These are phyloP conservation scores for Amphiprion ocellaris DNA, from an alignment of 2,113 vertebrate genomes.

Conservation along the genomic window DNA sequence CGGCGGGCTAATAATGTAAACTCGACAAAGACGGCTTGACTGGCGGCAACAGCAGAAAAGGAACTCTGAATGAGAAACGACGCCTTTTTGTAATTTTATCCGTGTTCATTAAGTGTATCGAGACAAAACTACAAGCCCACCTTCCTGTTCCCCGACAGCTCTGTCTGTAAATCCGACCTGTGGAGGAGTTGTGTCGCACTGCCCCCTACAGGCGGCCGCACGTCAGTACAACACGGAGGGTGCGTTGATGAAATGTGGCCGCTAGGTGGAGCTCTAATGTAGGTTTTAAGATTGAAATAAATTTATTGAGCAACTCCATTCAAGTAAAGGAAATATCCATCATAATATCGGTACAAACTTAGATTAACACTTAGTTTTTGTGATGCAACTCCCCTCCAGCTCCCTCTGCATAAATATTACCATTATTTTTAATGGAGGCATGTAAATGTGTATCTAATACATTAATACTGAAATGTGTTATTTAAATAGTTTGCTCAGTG, in stretches of 20 bases:
- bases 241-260: not conserved
- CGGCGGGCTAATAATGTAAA: slow-evolving; percentile 15
- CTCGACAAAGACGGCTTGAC: not conserved
- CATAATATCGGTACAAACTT: too few species aligned
- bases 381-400: too few species aligned
- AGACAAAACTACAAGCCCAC: slow-evolving; percentile 3
- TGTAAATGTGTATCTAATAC: too few species aligned
- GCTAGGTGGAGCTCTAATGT: not conserved
- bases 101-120: not conserved
- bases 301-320: too few species aligned
- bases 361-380: too few species aligned
- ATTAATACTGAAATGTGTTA: too few species aligned
- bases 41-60: not conserved
- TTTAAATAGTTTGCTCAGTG: too few species aligned
- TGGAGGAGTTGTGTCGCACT: not conserved
- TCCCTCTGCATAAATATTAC: too few species aligned
- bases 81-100: not conserved
- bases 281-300: not conserved
- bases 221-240: not conserved
- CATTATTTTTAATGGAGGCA: too few species aligned
- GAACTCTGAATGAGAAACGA: not conserved
- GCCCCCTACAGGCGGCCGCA: slow-evolving; percentile 17
- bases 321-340: too few species aligned
- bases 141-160: not conserved
- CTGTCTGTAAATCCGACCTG: rapidly evolving